Evolutionary conservation across 2,797 vertebrate species (phyloP), one percentile per base, ranked within the genome.

Genomic region (Pachyuromys duprasi): DNA sequence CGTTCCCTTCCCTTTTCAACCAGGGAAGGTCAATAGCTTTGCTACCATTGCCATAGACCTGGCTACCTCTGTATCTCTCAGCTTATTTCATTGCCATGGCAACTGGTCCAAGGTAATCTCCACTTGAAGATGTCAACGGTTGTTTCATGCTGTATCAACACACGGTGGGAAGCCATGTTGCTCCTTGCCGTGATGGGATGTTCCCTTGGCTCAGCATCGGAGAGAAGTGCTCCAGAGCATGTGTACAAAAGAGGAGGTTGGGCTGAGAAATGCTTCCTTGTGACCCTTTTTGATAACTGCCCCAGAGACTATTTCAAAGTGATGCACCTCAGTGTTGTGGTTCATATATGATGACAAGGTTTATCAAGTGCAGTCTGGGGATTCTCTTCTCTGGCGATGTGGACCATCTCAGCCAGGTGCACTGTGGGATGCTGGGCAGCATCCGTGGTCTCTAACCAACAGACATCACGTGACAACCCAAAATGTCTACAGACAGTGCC

Each of bases 311-410:
- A 2, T 39, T 55, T 24, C 8, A 24, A 57, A 65, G 31, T 0
- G 0, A 2, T 7, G 0, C 6, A 11, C 39, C 53, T 78, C 39
- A 31, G 24, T 2, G 0, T 7, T 9, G 2, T 0, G 55, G 24
- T 7, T 14, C 12, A 17, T 36, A 20, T 4, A 31, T n/a, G 33
- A 2, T 0, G 11, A 6, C 0, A 20, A 9, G 22, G 8, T 74
- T 84, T 14, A 45, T 2, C 24, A 88, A 6, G 2, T 15, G 8
- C 15, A 4, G 12, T 3, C 53, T 15, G 0, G 26, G 15, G 4
- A 49, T 26, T 72, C 60, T 69, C 18, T 5, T 7, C 31, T 2
- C 24, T 4, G 22, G 93, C 8, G 0, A 17, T 4, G 0, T 20
- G 79, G 0, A 14, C 53, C 53, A 45, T 26, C 70, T 76, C 1